Conservation (phyloP, 2,797 vertebrate genomes). For the Hydrolagus colliei region DNA sequence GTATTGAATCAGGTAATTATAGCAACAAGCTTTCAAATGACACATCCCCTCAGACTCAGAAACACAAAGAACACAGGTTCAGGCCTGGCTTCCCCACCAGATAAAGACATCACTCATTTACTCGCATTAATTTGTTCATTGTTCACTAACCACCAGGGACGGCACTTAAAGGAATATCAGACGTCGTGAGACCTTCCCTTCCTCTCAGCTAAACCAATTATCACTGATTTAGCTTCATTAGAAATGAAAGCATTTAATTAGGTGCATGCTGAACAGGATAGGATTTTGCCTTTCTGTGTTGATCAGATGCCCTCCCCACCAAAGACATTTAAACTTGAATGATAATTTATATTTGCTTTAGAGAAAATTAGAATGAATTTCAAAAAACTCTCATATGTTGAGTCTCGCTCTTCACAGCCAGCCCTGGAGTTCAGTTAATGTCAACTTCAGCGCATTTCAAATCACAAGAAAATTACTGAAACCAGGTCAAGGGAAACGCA, state of each 20-base stretch:
- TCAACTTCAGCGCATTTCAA: not conserved
- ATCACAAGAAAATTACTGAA: too few relatives aligned
- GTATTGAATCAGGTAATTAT: conserved; percentile 38
- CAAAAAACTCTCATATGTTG: too few relatives aligned
- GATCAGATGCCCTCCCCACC: not conserved
- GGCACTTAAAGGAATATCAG: not conserved
- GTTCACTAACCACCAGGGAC: not conserved
- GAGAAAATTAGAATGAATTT: too few relatives aligned
- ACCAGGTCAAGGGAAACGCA: too few relatives aligned
- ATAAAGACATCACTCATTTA: not conserved
- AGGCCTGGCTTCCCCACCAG: not conserved
- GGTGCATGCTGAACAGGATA: not conserved
- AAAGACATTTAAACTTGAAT: too few relatives aligned
- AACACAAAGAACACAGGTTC: not conserved
- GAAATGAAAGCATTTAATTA: not conserved
- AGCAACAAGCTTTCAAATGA: not conserved
- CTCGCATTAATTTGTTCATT: conserved; percentile 4
- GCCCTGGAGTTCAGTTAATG: not conserved
- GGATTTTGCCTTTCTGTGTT: not conserved
- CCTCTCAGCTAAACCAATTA: not conserved
- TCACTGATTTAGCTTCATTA: not conserved
- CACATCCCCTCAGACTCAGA: conserved; percentile 13
- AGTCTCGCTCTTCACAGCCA: not conserved
- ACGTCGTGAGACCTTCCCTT: not conserved
- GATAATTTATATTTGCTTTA: too few relatives aligned